Evolutionary conservation across 2,797 vertebrate genomes (phyloP).

Genomic region (Leuciscus waleckii): DNA sequence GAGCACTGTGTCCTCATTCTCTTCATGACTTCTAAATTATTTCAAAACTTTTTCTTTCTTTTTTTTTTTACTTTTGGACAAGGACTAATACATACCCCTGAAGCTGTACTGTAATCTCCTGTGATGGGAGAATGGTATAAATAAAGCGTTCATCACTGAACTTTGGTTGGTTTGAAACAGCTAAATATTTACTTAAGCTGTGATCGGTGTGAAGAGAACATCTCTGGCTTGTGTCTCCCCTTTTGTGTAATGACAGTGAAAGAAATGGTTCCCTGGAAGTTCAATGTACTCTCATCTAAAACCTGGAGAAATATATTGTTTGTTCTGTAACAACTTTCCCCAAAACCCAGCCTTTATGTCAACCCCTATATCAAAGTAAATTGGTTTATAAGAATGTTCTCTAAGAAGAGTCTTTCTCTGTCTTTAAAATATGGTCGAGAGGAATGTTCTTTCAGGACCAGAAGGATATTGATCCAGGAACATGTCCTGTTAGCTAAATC

Average conservation of each 20-base stretch:
- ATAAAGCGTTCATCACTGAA: constrained; percentile 5
- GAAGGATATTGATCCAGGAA: neutral
- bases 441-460: neutral
- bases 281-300: neutral
- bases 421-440: neutral
- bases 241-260: constrained; percentile 4
- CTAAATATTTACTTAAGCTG: constrained; percentile 52
- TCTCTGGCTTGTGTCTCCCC: neutral
- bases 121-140: neutral
- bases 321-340: neutral
- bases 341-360: neutral
- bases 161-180: neutral
- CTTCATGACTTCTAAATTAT: neutral
- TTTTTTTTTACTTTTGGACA: neutral
- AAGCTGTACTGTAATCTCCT: neutral
- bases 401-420: neutral
- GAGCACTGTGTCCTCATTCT: neutral
- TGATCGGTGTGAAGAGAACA: neutral
- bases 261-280: neutral
- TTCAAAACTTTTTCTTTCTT: neutral
- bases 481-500: too few species aligned
- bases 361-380: neutral
- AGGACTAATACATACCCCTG: neutral
- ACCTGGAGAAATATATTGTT: neutral
- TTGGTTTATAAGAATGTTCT: neutral